Evolutionary conservation across 2,113 vertebrate genomes (phyloP).

Genomic region (chimpanzee (Pan troglodytes)): NHGRI_mPanTro3-v2.1_pri NC_072408.2:82479501-82480000

Average conservation of each 20-base stretch:
- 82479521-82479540: background rate
- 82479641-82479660: background rate
- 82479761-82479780: background rate
- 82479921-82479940: background rate
- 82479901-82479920: background rate
- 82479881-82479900: background rate
- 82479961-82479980: background rate
- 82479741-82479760: background rate
- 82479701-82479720: background rate
- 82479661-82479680: background rate
- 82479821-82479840: background rate
- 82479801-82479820: background rate
- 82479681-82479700: background rate
- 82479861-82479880: background rate
- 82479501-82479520: background rate
- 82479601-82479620: conserved; percentile 12
- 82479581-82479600: conserved; percentile 21
- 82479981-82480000: background rate
- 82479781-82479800: background rate
- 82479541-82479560: background rate
- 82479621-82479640: background rate
- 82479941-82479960: background rate
- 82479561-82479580: background rate
- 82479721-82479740: background rate
- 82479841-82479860: background rate